Evolutionary conservation across 2,888 invertebrate species (phyloP).

Genomic region (Amaurobius ferox): DNA sequence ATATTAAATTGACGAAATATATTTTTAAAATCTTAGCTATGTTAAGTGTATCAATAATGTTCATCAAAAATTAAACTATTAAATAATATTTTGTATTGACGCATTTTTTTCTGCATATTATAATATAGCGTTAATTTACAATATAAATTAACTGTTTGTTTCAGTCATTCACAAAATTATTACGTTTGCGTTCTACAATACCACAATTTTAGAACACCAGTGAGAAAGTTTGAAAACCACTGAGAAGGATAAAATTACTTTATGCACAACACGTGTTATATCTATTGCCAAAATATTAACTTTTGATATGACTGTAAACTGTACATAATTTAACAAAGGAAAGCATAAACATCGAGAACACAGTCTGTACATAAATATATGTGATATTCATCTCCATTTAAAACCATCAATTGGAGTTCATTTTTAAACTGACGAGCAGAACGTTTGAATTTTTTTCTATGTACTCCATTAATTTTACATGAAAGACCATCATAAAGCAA

Average conservation of each 20-base stretch:
- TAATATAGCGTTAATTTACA: too few relatives aligned
- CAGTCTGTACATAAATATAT: conserved; percentile 26
- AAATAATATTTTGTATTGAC: too few relatives aligned
- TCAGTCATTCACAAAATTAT: too few relatives aligned
- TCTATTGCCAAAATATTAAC: conserved; percentile 16
- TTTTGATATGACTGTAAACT: conserved; percentile 27
- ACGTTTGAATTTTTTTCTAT: neutral
- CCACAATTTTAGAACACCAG: neutral
- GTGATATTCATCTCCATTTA: neutral
- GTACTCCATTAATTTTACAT: neutral
- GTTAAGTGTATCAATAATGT: too few relatives aligned
- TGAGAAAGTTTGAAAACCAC: neutral
- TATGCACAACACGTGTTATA: neutral
- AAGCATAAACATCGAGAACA: neutral
- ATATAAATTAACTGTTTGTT: too few relatives aligned
- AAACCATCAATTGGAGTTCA: neutral
- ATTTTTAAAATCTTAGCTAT: too few relatives aligned
- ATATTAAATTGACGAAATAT: too few relatives aligned
- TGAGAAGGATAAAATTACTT: neutral
- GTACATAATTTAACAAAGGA: conserved; percentile 19
- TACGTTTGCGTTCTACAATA: neutral
- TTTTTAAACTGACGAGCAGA: neutral
- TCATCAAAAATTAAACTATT: too few relatives aligned
- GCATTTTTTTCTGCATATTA: too few relatives aligned
- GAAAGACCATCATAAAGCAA: neutral